phyloP scores from a whole-genome alignment of 2,888 invertebrate genomes.

The Chaetoderma sp. region DNA sequence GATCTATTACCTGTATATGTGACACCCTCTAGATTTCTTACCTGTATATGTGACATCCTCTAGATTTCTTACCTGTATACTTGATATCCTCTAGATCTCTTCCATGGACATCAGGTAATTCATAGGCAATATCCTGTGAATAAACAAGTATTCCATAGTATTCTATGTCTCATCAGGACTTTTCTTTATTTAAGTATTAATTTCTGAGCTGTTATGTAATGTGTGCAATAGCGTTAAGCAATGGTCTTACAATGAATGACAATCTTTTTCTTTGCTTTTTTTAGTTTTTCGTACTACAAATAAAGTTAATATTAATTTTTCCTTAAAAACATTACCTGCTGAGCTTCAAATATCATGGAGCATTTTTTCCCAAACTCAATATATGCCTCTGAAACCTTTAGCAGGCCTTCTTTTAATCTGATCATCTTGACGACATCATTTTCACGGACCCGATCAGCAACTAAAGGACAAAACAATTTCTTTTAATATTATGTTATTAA shows the following conservation, averaged over 20 bases:
- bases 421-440: conserved; percentile 73
- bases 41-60: no score
- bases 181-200: no score
- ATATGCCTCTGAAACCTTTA: conserved; percentile 72
- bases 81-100: conserved; percentile 69
- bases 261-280: no score
- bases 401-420: conserved; percentile 71
- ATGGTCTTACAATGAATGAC: no score
- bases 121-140: conserved; percentile 67
- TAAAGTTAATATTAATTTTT: no score
- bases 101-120: conserved; percentile 71
- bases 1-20: no score
- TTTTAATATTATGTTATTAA: not conserved
- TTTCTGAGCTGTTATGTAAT: not conserved
- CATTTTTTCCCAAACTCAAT: conserved; percentile 71
- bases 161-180: not conserved
- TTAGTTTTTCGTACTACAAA: no score
- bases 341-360: conserved; percentile 71
- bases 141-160: not conserved
- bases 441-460: conserved; percentile 71
- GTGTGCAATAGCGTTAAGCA: no score
- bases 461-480: conserved; percentile 50
- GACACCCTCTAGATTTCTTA: no score
- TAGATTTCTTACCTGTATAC: conserved; percentile 72
- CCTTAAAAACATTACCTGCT: conserved; percentile 65